Percentiles rank a stretch among this genome's conserved stretches.
Conservation (phyloP, 2,113 vertebrate species). For the Poeciliopsis prolifica region DNA sequence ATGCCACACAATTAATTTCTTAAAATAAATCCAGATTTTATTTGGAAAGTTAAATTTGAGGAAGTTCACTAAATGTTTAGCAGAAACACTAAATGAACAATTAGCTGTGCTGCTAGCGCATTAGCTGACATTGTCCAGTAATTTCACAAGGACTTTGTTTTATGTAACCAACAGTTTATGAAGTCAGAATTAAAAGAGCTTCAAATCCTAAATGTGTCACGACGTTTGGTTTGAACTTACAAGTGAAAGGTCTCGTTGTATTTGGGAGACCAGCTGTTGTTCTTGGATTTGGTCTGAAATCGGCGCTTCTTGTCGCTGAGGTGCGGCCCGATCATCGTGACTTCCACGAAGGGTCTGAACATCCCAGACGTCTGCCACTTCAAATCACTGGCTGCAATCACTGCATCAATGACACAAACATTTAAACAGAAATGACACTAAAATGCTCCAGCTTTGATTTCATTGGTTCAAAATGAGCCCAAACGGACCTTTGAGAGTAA, state of each 20-base stretch:
- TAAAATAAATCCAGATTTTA: too few species aligned
- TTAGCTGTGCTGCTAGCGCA: too few species aligned
- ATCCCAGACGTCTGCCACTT: conserved; percentile 98
- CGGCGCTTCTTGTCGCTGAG: conserved; percentile 96
- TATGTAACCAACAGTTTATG: too few species aligned
- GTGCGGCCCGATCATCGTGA: conserved; percentile 94
- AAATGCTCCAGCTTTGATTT: background rate
- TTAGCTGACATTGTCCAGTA: too few species aligned
- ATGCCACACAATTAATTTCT: too few species aligned
- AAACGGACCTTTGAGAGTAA: conserved; percentile 91
- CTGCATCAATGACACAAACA: conserved; percentile 62
- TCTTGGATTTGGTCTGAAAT: conserved; percentile 98
- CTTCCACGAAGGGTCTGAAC: conserved; percentile 97
- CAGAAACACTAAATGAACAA: too few species aligned
- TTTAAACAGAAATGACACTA: background rate
- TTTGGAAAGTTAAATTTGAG: too few species aligned
- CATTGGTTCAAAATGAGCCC: background rate
- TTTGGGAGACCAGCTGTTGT: conserved; percentile 98
- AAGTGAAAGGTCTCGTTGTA: conserved; percentile 98
- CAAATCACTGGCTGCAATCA: conserved; percentile 92
- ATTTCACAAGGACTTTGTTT: too few species aligned
- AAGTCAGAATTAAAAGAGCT: too few species aligned
- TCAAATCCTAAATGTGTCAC: too few species aligned
- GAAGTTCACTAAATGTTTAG: too few species aligned
- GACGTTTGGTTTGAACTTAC: conserved; percentile 73